Percentiles rank a stretch among this genome's conserved stretches.
These are phyloP conservation scores for Limosa lapponica DNA, from an alignment of 2,797 vertebrate species.

Conservation along the genomic window DNA sequence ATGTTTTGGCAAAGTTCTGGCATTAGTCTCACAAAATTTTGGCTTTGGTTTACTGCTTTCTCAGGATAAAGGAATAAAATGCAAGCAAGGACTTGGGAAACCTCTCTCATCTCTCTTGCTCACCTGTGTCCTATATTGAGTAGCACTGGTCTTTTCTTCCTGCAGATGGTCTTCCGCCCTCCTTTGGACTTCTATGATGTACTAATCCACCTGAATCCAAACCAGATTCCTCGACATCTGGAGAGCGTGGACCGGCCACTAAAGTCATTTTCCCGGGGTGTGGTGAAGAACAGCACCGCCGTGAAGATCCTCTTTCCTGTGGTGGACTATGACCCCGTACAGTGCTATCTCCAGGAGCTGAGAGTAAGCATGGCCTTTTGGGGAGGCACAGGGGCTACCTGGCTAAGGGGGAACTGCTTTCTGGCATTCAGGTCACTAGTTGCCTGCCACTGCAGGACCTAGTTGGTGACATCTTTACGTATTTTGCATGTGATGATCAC, in stretches of 20 bases:
- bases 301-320: slow-evolving; percentile 83
- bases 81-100: background rate
- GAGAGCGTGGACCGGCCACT: slow-evolving; percentile 84
- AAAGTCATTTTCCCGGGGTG: slow-evolving; percentile 80
- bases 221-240: slow-evolving; percentile 87
- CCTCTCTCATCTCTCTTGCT: background rate
- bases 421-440: background rate
- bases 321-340: slow-evolving; percentile 91
- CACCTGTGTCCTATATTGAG: background rate
- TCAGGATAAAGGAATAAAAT: background rate
- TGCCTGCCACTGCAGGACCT: fast-evolving
- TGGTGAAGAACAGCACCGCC: background rate
- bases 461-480: background rate
- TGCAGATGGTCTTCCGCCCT: slow-evolving; percentile 89
- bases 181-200: slow-evolving; percentile 91
- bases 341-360: slow-evolving; percentile 87
- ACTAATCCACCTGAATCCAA: slow-evolving; percentile 87
- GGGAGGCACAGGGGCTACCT: background rate
- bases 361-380: slow-evolving; percentile 75
- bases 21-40: background rate
- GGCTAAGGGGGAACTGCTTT: background rate
- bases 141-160: background rate
- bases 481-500: background rate
- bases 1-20: background rate
- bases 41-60: background rate